Percentiles rank a stretch among this genome's conserved stretches.
These are phyloP conservation scores for Platichthys stellatus DNA, from an alignment of 2,113 vertebrate species.

Conservation along the genomic window DNA sequence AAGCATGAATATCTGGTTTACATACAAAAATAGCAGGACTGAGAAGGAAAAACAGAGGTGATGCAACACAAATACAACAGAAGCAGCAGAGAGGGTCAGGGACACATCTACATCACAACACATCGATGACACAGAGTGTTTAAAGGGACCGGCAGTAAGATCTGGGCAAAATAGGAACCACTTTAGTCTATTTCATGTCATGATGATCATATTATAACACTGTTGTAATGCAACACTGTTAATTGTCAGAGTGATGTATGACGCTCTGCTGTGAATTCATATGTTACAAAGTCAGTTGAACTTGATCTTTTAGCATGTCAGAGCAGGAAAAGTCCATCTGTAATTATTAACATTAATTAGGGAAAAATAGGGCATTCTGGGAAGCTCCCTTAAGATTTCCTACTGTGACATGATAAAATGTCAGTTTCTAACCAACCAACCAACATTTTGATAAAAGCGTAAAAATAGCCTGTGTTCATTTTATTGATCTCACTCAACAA, in stretches of 20 bases:
- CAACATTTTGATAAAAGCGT: too few species aligned
- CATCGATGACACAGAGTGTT: constrained; percentile 48
- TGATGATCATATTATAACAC: background rate
- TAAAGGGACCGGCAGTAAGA: constrained; percentile 53
- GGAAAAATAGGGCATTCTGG: background rate
- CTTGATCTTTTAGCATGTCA: constrained; percentile 3
- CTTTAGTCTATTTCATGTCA: too few species aligned
- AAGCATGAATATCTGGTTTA: constrained; percentile 42
- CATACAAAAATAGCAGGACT: constrained; percentile 38
- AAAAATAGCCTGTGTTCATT: background rate
- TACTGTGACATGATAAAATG: background rate
- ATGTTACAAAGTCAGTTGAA: too few species aligned
- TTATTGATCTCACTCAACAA: background rate
- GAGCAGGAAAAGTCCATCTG: background rate
- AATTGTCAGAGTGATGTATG: too few species aligned
- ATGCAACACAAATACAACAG: constrained; percentile 56
- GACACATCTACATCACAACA: constrained; percentile 60
- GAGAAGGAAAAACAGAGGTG: constrained; percentile 35
- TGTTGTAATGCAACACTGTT: too few species aligned
- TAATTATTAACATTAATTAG: background rate
- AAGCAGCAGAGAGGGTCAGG: constrained; percentile 56
- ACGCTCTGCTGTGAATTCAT: too few species aligned
- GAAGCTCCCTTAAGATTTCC: background rate
- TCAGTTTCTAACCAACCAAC: background rate
- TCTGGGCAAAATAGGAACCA: constrained; percentile 68